Conservation (phyloP, 2,797 vertebrate genomes). For the Podargus strigoides region DNA sequence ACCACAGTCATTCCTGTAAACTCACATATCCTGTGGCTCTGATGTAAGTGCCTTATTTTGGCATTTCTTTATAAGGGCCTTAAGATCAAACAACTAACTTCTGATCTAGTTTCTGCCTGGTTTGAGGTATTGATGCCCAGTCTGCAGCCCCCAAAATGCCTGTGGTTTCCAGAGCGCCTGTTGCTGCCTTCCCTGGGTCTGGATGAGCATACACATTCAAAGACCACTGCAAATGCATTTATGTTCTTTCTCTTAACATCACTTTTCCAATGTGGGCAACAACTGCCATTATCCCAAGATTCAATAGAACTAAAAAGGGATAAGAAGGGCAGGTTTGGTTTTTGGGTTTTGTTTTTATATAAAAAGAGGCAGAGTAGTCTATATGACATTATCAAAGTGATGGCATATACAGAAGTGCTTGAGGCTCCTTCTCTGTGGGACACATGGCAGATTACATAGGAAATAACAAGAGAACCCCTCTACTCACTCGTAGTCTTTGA, state of each 20-base stretch:
- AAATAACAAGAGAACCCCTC: not conserved
- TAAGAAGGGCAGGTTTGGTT: not conserved
- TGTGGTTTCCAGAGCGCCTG: not conserved
- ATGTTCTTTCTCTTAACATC: not conserved
- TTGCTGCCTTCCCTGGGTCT: not conserved
- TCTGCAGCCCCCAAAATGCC: not conserved
- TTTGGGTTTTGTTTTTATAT: not conserved
- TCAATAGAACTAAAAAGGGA: not conserved
- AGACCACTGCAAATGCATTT: not conserved
- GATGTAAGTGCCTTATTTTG: not conserved
- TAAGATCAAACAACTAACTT: not conserved
- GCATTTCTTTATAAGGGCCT: not conserved
- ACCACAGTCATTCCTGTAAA: not conserved
- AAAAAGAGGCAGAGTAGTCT: not conserved
- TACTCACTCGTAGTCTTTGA: constrained; percentile 84
- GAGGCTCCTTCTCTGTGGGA: not conserved
- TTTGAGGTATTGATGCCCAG: not conserved
- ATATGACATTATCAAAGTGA: not conserved
- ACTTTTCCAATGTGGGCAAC: not conserved
- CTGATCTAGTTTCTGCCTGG: not conserved
- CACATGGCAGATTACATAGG: not conserved
- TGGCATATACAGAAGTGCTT: not conserved
- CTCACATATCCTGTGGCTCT: not conserved
- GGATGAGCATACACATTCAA: not conserved
- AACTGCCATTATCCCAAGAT: not conserved